Evolutionary conservation across 2,888 invertebrate species (phyloP).

Genomic region (Macrosiphum euphorbiae): DNA sequence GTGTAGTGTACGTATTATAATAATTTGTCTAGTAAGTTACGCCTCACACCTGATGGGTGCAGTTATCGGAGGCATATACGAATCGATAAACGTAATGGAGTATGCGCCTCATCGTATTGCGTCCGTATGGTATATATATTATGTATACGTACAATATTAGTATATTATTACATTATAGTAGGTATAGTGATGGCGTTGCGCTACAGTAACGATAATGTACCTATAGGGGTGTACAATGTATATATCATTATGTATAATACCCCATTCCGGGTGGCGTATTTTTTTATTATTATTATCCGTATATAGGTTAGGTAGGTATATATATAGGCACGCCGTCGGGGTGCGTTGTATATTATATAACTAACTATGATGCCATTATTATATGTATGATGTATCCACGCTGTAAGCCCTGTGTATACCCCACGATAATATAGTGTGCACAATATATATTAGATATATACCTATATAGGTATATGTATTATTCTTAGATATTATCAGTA

Average conservation of each 20-base stretch:
- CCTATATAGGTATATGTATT: neutral
- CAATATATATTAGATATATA: neutral
- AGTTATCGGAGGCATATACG: neutral
- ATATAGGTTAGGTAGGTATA: neutral
- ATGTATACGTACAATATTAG: neutral
- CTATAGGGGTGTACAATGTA: neutral
- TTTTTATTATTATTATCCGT: neutral
- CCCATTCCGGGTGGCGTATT: neutral
- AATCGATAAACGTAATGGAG: neutral
- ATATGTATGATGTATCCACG: constrained; percentile 13
- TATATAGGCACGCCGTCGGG: neutral
- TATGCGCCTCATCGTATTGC: neutral
- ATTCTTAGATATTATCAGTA: constrained; percentile 44
- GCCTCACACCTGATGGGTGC: neutral
- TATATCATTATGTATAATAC: neutral
- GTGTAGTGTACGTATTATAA: neutral
- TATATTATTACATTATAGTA: neutral
- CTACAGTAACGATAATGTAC: neutral
- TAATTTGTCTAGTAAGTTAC: neutral
- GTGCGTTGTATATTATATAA: neutral
- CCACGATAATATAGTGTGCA: neutral
- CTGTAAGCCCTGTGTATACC: constrained; percentile 7
- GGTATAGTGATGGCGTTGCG: neutral
- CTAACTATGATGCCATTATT: neutral
- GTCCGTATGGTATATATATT: neutral